Conservation (phyloP, 1,140 invertebrate genomes). For the Diuraphis noxia region DNA sequence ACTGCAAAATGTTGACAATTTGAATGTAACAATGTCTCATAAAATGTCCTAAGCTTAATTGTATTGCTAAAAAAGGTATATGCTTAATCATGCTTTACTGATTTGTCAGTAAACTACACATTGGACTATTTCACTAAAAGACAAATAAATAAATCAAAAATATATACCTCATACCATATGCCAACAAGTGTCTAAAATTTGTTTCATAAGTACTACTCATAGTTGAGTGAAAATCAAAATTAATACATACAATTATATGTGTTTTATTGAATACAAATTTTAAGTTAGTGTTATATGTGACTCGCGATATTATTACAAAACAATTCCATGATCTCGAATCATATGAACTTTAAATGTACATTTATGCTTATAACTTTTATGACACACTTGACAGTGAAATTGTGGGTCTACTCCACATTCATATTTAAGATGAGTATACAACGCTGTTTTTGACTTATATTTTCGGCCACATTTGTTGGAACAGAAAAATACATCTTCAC, state of each 20-base stretch:
- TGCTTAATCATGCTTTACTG: too few species aligned
- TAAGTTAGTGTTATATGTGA: not conserved
- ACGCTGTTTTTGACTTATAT: constrained; percentile 55
- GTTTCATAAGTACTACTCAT: not conserved
- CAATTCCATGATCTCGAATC: constrained; percentile 24
- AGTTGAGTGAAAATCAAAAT: not conserved
- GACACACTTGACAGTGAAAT: constrained; percentile 54
- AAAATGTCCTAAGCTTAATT: too few species aligned
- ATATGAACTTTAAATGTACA: constrained; percentile 58
- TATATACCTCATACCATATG: not conserved
- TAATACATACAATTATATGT: not conserved
- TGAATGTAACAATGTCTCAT: too few species aligned
- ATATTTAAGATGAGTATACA: constrained; percentile 51
- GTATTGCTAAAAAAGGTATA: too few species aligned
- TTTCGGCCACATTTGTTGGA: constrained; percentile 59
- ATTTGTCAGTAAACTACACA: too few species aligned
- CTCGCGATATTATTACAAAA: not conserved
- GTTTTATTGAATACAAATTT: not conserved
- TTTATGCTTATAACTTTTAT: constrained; percentile 46
- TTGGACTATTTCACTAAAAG: not conserved
- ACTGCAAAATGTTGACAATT: too few species aligned
- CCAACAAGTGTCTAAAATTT: not conserved
- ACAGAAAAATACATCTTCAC: constrained; percentile 59
- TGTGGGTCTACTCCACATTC: constrained; percentile 54
- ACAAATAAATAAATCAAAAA: not conserved